Base-by-base conservation (phyloP, 1,140 invertebrate species). In the Drosophila baimaii region DNA sequence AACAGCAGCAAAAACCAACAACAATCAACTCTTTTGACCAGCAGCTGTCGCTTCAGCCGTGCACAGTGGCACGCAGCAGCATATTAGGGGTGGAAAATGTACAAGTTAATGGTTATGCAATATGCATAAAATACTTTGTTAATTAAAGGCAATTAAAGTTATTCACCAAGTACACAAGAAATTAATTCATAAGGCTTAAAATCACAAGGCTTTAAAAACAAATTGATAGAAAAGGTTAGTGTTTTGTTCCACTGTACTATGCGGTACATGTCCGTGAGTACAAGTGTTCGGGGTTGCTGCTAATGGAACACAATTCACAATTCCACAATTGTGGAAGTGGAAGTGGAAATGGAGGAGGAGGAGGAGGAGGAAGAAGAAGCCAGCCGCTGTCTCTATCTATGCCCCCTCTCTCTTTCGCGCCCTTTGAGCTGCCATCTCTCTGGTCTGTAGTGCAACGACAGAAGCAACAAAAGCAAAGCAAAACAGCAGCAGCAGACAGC, bases 241-340 rank as follows among this genome's bases (percentile, higher is more conserved):
- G n/a, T n/a, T n/a, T n/a, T n/a, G n/a, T 37, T 8, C 56, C 73
- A 76, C 71, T 66, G 73, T 75, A 13, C 59, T 46, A 29, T 23
- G 59, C 47, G 3, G 61, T 17, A 68, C 54, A 64, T 51, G 31
- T 39, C 41, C 46, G 56, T 46, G 71, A 49, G 57, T 58, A 76
- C 64, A 80, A 75, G 74, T 82, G 39, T 83, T 62, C 72, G 82
- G 82, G 82, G 82, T 88, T 85, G 79, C 62, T 85, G 81, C 82
- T 85, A 85, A 85, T 85, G 82, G 82, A 85, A 85, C 75, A 79
- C 82, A 85, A 84, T 84, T 83, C 80, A 83, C 81, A 83, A 65
- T 65, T 69, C 65, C 65, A 65, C 65, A 64, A 69, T 33, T 33
- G 58, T 49, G 43, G 57, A 47, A 59, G 57, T 35, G 58, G 41